Evolutionary conservation across 2,113 vertebrate species (phyloP), one percentile per base, ranked within the genome.

Genomic region (Nothobranchius furzeri): DNA sequence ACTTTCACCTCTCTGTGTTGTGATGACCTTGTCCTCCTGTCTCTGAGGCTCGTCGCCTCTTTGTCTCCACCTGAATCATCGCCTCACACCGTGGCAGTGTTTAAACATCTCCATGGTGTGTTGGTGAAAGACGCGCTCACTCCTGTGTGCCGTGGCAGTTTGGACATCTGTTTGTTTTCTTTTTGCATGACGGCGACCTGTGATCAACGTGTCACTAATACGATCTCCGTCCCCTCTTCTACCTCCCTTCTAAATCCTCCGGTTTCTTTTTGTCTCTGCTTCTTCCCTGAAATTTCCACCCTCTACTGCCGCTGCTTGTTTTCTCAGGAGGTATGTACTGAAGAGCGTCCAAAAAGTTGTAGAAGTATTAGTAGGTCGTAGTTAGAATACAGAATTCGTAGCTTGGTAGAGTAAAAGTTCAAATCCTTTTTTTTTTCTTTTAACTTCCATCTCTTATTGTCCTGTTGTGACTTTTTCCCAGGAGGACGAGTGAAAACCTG

Each of bases 401-500:
- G 63, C 58, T 17, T 48, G 65, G 40, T 62, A n/a, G 50, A 25
- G 9, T 12, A 14, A 3, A 7, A 74, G 15, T 35, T 8, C 40
- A 35, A 3, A 25, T 1, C 13, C 14, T 2, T 42, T 3, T 36
- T 64, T 64, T 12, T n/a, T 25, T 63, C 20, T 20, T 53, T 59
- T 6, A 4, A 36, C 15, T 36, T 36, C 12, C 50, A 7, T 37
- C 35, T 24, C 25, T 68, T 37, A 60, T 68, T 7, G 5, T 42
- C 1, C 0, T 52, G 10, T 37, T 36, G 48, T n/a, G 5, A 48
- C 35, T 8, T 82, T 70, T 51, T 79, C 75, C 76, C 71, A 94
- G 93, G 92, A 64, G 93, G 93, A 64, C 87, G 93, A 17, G 93
- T 94, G 62, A 94, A 94, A 79, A 94, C 93, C 24, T 94, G 93